These are phyloP conservation scores for Nezara viridula DNA, from an alignment of 2,888 invertebrate genomes.

Conservation along the genomic window DNA sequence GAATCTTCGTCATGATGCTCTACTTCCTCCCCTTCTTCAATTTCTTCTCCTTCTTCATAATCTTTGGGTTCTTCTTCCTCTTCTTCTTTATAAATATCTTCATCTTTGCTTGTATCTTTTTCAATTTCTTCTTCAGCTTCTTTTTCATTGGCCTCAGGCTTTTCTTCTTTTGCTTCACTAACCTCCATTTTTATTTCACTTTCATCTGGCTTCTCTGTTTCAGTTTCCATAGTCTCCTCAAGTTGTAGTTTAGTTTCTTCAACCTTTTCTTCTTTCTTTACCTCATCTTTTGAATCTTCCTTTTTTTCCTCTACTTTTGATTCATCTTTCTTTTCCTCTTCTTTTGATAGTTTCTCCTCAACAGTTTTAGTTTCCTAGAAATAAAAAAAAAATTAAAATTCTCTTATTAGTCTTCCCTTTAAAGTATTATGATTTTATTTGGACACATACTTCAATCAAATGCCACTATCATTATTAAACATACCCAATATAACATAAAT, in stretches of 20 bases:
- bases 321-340: slow-evolving; percentile 58
- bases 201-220: neutral
- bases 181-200: slow-evolving; percentile 31
- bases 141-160: slow-evolving; percentile 8
- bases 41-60: slow-evolving; percentile 59
- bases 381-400: slow-evolving; percentile 2
- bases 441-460: no score
- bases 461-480: no score
- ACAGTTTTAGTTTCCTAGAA: neutral
- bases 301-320: slow-evolving; percentile 59
- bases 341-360: slow-evolving; percentile 54
- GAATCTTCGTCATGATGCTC: slow-evolving; percentile 46
- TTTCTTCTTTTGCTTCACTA: slow-evolving; percentile 42
- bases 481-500: no score
- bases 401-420: no score
- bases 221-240: slow-evolving; percentile 5
- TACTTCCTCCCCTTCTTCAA: slow-evolving; percentile 49
- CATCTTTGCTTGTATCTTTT: slow-evolving; percentile 65
- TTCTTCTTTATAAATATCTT: slow-evolving; percentile 55
- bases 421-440: no score
- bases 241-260: neutral
- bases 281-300: neutral
- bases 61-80: slow-evolving; percentile 60
- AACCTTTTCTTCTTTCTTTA: slow-evolving; percentile 55
- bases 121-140: slow-evolving; percentile 65